A percentile compares a stretch with the other conserved stretches of the same genome.
phyloP scores from a whole-genome alignment of 2,888 invertebrate species.

The Mechanitis mazaeus region DNA sequence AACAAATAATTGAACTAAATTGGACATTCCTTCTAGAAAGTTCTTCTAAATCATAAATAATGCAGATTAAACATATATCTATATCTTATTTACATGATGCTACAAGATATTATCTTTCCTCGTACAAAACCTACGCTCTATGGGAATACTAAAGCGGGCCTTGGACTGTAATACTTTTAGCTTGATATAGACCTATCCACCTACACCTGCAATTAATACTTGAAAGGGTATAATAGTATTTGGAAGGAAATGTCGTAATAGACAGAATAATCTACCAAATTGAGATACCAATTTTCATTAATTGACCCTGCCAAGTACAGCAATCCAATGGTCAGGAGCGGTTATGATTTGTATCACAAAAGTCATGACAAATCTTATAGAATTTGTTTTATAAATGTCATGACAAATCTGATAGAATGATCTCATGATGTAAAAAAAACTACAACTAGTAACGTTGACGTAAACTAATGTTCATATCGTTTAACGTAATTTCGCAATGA shows the following conservation, averaged over 20 bases:
- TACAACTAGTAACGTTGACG: not conserved
- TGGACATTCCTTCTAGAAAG: no score
- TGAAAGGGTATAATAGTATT: conserved; percentile 30
- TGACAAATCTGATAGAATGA: not conserved
- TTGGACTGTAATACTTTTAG: conserved; percentile 35
- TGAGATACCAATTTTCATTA: not conserved
- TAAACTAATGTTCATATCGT: not conserved
- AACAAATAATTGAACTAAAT: no score
- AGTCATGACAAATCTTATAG: not conserved
- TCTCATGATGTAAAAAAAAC: not conserved
- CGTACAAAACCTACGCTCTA: conserved; percentile 40
- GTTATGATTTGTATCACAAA: not conserved
- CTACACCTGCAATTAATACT: conserved; percentile 57
- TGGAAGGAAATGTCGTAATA: not conserved
- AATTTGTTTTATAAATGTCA: not conserved
- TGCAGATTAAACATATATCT: not conserved
- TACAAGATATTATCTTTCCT: conserved; percentile 27
- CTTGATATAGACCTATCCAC: conserved; percentile 49
- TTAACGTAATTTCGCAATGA: not conserved
- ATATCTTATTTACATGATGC: conserved; percentile 5
- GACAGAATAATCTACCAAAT: conserved; percentile 3
- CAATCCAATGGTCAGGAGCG: not conserved
- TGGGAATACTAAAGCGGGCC: conserved; percentile 48
- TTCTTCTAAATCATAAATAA: not conserved
- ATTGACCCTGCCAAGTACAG: not conserved